These are phyloP conservation scores for Porites australiensis DNA, from an alignment of 64 coral and sea anemone species.

Conservation along the genomic window DNA sequence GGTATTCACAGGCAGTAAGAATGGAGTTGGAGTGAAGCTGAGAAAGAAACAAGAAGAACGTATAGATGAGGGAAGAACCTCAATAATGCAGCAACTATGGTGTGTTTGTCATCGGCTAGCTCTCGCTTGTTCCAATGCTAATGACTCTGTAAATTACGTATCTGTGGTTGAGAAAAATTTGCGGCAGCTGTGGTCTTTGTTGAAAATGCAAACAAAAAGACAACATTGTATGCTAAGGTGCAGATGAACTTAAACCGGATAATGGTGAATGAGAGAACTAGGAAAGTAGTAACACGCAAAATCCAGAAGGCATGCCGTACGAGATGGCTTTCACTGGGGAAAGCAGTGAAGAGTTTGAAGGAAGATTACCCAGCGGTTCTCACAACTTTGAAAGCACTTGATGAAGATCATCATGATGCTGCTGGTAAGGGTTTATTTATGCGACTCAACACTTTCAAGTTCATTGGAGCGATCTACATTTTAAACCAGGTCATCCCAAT, in stretches of 20 bases:
- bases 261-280: not conserved
- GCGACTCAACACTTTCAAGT: not conserved
- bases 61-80: not conserved
- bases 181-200: not conserved
- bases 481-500: slow-evolving; percentile 11
- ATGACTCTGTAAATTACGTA: not conserved
- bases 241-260: not conserved
- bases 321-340: slow-evolving; percentile 2
- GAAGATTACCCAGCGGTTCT: not conserved
- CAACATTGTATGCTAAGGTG: not conserved
- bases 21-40: slow-evolving; percentile 13
- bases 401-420: slow-evolving; percentile 11
- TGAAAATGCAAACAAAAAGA: slow-evolving; percentile 13
- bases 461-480: slow-evolving; percentile 13
- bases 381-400: not conserved
- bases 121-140: not conserved
- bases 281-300: not conserved
- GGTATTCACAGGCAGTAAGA: not conserved
- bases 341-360: slow-evolving; percentile 14
- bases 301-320: slow-evolving; percentile 8
- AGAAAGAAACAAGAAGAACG: slow-evolving; percentile 7
- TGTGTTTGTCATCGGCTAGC: slow-evolving; percentile 4
- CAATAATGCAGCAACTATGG: slow-evolving; percentile 17
- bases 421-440: slow-evolving; percentile 6
- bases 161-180: not conserved